These are phyloP conservation scores for Eupristina koningsbergeri DNA, from an alignment of 1,140 invertebrate species.

Conservation along the genomic window DNA sequence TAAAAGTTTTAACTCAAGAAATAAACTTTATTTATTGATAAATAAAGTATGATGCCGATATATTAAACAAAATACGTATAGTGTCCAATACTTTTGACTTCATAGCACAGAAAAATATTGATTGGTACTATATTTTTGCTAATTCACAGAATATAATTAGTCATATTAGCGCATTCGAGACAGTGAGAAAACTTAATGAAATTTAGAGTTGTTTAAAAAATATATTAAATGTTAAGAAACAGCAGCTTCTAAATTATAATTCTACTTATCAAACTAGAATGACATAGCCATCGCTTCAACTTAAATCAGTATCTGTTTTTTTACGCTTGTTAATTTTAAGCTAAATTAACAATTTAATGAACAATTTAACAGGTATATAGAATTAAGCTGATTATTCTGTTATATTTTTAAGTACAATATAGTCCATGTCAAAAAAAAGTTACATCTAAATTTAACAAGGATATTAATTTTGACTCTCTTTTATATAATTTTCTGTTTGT, in stretches of 20 bases:
- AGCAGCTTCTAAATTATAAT: conserved; percentile 16
- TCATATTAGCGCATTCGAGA: neutral
- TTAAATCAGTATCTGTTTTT: conserved; percentile 1
- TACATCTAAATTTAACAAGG: neutral
- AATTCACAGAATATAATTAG: neutral
- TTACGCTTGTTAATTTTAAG: conserved; percentile 34
- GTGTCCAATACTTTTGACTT: no score
- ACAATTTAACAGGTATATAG: neutral
- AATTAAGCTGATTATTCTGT: no score
- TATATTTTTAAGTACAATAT: neutral
- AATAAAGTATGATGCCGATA: no score
- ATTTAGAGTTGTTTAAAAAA: conserved; percentile 25
- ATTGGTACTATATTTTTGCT: neutral
- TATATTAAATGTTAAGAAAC: neutral
- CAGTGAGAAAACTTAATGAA: neutral
- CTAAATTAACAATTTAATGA: conserved; percentile 35
- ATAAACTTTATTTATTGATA: no score
- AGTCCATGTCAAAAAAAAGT: neutral
- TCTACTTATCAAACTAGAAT: conserved; percentile 26
- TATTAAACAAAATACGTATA: no score
- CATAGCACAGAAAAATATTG: no score
- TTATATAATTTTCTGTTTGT: neutral
- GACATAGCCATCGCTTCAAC: neutral
- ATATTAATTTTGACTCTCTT: neutral
- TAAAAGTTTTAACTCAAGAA: no score